These are phyloP conservation scores for Gonioctena quinquepunctata DNA, from an alignment of 1,140 invertebrate genomes.

Conservation along the genomic window DNA sequence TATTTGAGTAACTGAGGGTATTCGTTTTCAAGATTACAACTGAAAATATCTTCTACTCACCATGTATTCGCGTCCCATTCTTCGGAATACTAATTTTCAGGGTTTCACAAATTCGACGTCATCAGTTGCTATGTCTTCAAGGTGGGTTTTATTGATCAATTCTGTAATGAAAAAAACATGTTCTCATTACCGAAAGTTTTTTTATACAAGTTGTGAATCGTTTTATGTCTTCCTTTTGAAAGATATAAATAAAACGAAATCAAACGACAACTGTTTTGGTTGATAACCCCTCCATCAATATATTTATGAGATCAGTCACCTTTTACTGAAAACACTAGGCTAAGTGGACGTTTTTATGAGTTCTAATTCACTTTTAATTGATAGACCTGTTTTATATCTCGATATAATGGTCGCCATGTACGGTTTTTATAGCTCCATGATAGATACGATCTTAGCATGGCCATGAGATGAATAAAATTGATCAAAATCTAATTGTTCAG, in stretches of 20 bases:
- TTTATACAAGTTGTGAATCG: neutral
- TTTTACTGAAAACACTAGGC: neutral
- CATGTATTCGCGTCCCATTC: conserved; percentile 39
- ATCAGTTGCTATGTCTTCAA: conserved; percentile 28
- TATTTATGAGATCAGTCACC: conserved; percentile 9
- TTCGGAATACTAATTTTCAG: conserved; percentile 46
- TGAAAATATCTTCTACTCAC: neutral
- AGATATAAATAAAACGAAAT: neutral
- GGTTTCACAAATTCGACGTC: conserved; percentile 47
- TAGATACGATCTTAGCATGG: neutral
- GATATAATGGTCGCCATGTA: neutral
- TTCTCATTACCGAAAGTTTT: neutral
- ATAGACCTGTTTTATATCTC: conserved; percentile 2
- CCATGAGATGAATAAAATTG: neutral
- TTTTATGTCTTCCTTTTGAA: neutral
- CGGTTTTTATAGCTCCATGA: neutral
- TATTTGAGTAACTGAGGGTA: too few relatives aligned
- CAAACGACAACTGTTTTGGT: neutral
- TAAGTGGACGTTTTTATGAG: neutral
- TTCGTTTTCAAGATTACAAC: too few relatives aligned
- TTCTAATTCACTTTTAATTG: conserved; percentile 1
- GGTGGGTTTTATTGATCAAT: conserved; percentile 32
- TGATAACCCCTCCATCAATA: neutral
- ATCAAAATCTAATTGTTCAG: neutral
- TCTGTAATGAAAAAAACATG: conserved; percentile 28